A percentile compares a stretch with the other conserved stretches of the same genome.
Conservation (phyloP, 2,888 invertebrate species). For the Ligdia adustata region DNA sequence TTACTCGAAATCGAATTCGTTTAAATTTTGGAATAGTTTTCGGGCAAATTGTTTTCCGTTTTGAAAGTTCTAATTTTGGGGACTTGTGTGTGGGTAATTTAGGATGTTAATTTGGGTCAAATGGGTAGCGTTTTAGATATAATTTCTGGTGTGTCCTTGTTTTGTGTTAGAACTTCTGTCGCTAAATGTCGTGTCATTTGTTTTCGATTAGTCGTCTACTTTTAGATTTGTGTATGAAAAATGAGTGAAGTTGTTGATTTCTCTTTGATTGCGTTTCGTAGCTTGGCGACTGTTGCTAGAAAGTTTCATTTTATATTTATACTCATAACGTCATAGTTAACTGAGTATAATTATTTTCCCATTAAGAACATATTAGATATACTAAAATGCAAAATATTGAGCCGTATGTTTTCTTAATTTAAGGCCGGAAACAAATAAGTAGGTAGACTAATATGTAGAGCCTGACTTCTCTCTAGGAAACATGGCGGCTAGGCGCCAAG, state of each 20-base stretch:
- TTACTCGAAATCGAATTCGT: conserved; percentile 73
- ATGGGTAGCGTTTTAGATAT: conserved; percentile 25
- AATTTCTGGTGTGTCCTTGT: conserved; percentile 23
- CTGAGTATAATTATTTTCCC: no score
- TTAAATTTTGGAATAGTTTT: conserved; percentile 51
- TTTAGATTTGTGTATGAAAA: conserved; percentile 1
- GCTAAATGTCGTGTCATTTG: conserved; percentile 27
- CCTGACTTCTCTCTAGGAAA: no score
- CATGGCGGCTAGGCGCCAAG: no score
- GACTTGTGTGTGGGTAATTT: conserved; percentile 30
- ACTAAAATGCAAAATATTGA: no score
- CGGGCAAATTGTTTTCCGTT: conserved; percentile 49
- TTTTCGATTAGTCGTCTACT: conserved; percentile 32
- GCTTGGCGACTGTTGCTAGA: no score
- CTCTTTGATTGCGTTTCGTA: conserved; percentile 12
- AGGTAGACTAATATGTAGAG: no score
- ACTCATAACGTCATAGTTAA: no score
- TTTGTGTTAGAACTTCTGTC: conserved; percentile 26
- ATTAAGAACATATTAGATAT: no score
- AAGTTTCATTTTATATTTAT: no score
- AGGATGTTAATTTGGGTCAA: conserved; percentile 31
- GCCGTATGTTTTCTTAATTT: no score
- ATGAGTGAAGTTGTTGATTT: conserved; percentile 11
- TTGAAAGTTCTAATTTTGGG: conserved; percentile 24
- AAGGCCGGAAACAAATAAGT: no score